A percentile compares a stretch with the other conserved stretches of the same genome.
Conservation (phyloP, 1,140 invertebrate genomes). For the Drosophila ogumai region DNA sequence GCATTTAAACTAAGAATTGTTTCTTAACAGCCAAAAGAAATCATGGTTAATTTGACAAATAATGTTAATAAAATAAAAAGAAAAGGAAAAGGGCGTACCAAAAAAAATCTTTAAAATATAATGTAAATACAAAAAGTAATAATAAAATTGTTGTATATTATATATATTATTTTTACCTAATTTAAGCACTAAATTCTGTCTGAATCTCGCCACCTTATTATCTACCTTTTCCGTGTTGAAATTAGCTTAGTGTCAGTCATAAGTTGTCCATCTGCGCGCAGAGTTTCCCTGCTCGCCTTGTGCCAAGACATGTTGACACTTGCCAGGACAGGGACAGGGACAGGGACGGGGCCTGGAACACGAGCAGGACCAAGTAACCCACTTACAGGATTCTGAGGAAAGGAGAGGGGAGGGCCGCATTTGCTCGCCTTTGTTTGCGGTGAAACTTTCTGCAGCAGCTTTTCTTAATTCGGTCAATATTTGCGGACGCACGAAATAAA, state of each 20-base stretch:
- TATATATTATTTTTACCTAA: too few species aligned
- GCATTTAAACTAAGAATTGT: too few species aligned
- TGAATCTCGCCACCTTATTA: background rate
- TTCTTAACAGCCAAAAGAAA: too few species aligned
- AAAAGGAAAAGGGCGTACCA: too few species aligned
- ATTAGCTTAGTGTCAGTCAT: conserved; percentile 31
- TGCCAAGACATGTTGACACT: conserved; percentile 51
- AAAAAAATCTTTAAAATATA: too few species aligned
- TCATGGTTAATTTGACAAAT: too few species aligned
- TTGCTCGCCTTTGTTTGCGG: conserved; percentile 67
- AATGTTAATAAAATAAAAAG: too few species aligned
- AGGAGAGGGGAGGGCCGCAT: conserved; percentile 10
- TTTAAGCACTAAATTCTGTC: background rate
- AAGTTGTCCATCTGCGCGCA: conserved; percentile 19
- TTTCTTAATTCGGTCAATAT: conserved; percentile 84
- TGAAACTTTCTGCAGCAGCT: conserved; percentile 66
- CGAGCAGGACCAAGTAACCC: conserved; percentile 18
- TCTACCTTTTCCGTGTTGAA: background rate
- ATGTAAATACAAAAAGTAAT: too few species aligned
- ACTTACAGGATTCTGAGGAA: background rate
- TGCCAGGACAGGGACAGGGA: background rate
- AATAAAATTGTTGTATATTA: too few species aligned
- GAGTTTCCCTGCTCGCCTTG: background rate
- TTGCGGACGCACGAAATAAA: conserved; percentile 83
- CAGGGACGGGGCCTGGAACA: background rate